A percentile compares a stretch with the other conserved stretches of the same genome.
phyloP scores from a whole-genome alignment of 2,113 vertebrate species.

The Columba livia region DNA sequence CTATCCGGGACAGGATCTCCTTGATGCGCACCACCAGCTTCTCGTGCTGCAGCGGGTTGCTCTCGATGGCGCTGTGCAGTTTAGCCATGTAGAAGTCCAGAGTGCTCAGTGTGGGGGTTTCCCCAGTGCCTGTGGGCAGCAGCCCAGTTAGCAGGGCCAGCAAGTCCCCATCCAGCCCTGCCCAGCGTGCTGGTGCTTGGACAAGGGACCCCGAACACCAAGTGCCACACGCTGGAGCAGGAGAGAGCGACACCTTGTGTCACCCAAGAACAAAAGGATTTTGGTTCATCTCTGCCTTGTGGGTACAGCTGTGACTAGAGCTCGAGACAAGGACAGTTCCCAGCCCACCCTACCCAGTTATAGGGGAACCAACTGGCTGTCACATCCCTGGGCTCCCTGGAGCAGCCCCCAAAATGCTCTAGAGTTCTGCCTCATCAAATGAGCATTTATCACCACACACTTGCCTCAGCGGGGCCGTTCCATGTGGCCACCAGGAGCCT shows the following conservation, averaged over 20 bases:
- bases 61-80: constrained; percentile 88
- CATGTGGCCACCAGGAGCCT: accelerated
- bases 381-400: accelerated
- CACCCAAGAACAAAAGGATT: not conserved
- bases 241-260: no score
- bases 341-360: accelerated
- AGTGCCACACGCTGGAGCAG: not conserved
- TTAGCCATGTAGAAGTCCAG: constrained; percentile 95
- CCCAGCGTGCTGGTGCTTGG: accelerated
- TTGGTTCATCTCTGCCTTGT: not conserved
- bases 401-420: not conserved
- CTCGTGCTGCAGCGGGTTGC: constrained; percentile 89
- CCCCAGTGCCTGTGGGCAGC: constrained; percentile 82
- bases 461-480: no score
- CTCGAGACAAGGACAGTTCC: not conserved
- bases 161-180: not conserved
- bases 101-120: constrained; percentile 90
- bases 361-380: not conserved
- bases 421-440: not conserved
- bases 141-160: not conserved
- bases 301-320: not conserved
- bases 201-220: not conserved
- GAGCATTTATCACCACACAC: no score
- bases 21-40: constrained; percentile 87
- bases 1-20: constrained; percentile 90